phyloP scores from a whole-genome alignment of 2,113 vertebrate genomes.

The Empidonax traillii region DNA sequence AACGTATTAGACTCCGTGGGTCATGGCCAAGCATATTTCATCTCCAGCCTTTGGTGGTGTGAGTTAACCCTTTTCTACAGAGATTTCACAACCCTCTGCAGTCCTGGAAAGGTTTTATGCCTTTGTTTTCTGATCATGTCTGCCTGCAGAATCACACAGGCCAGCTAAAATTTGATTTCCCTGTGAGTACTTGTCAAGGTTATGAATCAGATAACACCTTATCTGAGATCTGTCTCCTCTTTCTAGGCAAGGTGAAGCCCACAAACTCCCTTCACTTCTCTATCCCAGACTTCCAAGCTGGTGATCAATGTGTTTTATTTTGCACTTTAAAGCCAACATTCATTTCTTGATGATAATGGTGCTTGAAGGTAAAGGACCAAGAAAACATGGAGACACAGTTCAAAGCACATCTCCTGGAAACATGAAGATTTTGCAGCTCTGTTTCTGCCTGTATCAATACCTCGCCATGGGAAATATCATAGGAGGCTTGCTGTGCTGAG shows the following conservation, averaged over 20 bases:
- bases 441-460: background rate
- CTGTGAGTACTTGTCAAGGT: background rate
- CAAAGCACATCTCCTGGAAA: background rate
- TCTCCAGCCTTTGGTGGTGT: fast-evolving
- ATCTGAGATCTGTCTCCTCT: background rate
- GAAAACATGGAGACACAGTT: background rate
- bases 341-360: background rate
- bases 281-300: background rate
- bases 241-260: background rate
- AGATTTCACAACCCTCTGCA: background rate
- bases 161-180: background rate
- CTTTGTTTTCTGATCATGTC: background rate
- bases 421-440: background rate
- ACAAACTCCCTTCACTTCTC: background rate
- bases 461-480: background rate
- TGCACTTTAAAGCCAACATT: background rate
- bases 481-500: background rate
- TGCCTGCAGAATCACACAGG: background rate
- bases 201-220: background rate
- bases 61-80: background rate
- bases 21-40: background rate
- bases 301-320: background rate
- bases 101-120: background rate
- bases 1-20: background rate
- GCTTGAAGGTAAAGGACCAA: background rate